phyloP scores from a whole-genome alignment of 2,888 invertebrate species.

The Pollenia labialis region DNA sequence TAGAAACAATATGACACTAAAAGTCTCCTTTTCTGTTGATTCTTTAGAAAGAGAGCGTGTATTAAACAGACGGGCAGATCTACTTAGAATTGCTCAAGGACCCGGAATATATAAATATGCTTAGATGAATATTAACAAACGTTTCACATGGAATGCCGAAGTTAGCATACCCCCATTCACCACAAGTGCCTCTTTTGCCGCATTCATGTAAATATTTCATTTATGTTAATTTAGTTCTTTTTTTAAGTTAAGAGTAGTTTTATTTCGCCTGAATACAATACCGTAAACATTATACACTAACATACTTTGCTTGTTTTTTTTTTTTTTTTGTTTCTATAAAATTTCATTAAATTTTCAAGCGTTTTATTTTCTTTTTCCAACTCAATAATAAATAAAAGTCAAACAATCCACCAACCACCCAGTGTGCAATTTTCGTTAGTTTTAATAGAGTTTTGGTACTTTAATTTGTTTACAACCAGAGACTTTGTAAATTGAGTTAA shows the following conservation, averaged over 20 bases:
- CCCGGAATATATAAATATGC: too few species aligned
- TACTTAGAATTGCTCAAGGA: too few species aligned
- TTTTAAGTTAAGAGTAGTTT: slow-evolving; percentile 27
- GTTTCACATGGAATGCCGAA: too few species aligned
- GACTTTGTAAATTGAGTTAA: slow-evolving; percentile 69
- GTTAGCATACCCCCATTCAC: too few species aligned
- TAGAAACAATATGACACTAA: too few species aligned
- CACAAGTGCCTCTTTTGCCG: too few species aligned
- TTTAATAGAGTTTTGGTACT: slow-evolving; percentile 69
- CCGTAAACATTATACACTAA: neutral
- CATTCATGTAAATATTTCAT: neutral
- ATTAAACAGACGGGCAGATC: too few species aligned
- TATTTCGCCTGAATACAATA: slow-evolving; percentile 37
- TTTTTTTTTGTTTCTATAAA: slow-evolving; percentile 10
- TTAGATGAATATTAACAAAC: too few species aligned
- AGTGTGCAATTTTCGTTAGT: slow-evolving; percentile 62
- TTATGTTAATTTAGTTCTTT: slow-evolving; percentile 39
- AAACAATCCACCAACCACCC: slow-evolving; percentile 39
- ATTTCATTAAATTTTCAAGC: slow-evolving; percentile 39
- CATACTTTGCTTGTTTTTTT: slow-evolving; percentile 1
- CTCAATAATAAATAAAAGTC: slow-evolving; percentile 41
- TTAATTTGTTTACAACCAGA: slow-evolving; percentile 70
- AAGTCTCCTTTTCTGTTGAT: too few species aligned
- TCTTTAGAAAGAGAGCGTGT: too few species aligned
- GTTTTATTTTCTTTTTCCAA: slow-evolving; percentile 10